These are phyloP conservation scores for Cherax quadricarinatus DNA, from an alignment of 1,140 invertebrate genomes.

Conservation along the genomic window DNA sequence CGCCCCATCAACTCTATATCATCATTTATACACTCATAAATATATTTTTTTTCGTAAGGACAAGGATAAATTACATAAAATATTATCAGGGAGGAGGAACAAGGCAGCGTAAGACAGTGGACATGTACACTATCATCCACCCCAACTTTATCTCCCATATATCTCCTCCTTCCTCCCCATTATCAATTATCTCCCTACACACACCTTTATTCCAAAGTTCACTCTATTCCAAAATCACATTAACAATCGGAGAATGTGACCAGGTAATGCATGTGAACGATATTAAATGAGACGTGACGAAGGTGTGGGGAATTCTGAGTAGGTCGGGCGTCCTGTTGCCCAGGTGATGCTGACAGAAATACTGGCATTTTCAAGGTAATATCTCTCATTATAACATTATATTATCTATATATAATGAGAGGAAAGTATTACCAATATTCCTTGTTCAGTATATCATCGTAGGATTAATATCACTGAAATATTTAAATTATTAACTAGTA, in stretches of 20 bases:
- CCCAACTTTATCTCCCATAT: not conserved
- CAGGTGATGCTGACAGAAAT: constrained; percentile 47
- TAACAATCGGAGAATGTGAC: not conserved
- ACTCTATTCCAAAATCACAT: not conserved
- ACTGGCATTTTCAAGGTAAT: not conserved
- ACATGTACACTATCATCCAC: not conserved
- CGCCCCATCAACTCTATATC: not conserved
- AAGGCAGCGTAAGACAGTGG: not conserved
- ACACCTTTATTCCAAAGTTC: not conserved
- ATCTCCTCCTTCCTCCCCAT: not conserved
- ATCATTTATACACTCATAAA: not conserved
- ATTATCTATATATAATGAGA: no score
- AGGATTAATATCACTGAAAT: no score
- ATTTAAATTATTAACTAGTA: no score
- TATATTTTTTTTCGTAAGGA: not conserved
- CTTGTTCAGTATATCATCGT: no score
- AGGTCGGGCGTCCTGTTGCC: constrained; percentile 22
- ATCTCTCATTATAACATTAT: no score
- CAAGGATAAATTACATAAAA: constrained; percentile 24
- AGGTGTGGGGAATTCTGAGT: constrained; percentile 36
- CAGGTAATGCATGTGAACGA: constrained; percentile 25
- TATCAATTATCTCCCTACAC: not conserved
- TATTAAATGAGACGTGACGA: constrained; percentile 43
- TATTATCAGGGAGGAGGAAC: constrained; percentile 23
- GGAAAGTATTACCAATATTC: no score